Evolutionary conservation across 2,888 invertebrate genomes (phyloP), one percentile per base, ranked within the genome.

Genomic region (Cartodere bifasciata): DNA sequence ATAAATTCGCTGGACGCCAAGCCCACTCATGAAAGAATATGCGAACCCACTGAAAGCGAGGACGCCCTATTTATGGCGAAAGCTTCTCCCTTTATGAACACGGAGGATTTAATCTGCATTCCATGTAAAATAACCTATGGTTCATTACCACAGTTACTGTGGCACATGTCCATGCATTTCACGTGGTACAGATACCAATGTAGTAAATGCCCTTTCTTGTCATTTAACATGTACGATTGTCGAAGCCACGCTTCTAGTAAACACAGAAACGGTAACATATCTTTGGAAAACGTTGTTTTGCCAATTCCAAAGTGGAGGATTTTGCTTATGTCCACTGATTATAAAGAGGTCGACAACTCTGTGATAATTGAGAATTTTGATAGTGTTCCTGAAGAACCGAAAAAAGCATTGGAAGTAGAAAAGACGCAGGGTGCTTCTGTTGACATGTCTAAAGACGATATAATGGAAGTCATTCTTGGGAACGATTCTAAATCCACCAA

Each of bases 171-270:
- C 1, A 51, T 59, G 3, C 81, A 82, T 50, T 68, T 76, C 35
- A 73, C 74, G 36, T 78, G 79, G 74, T 68, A 74, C 46, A 68
- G 81, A 15, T 86, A 75, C 50, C 75, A 77, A 32, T 86, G 86
- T 50, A 76, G 72, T 46, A 56, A 76, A 11, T 86, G 86, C 55
- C 67, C 72, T 29, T 83, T 70, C 48, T 72, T 73, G 48, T 70
- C 75, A 36, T 78, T 74, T 42, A 60, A 68, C 9, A 75, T 73
- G 42, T 68, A 68, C 27, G 74, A 75, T 40, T 68, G 78, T 24
- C 66, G 72, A 2, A 68, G 70, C 36, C 82, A 82, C 48, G 68
- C 75, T 2, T 70, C 68, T 41, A 62, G 66, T 37, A 63, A 67
- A 1, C 80, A 81, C 48, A 68, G 70, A 43, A 60, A 74, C 31